These are phyloP conservation scores for Cephalopachus bancanus DNA, from an alignment of 2,797 vertebrate species.

Conservation along the genomic window DNA sequence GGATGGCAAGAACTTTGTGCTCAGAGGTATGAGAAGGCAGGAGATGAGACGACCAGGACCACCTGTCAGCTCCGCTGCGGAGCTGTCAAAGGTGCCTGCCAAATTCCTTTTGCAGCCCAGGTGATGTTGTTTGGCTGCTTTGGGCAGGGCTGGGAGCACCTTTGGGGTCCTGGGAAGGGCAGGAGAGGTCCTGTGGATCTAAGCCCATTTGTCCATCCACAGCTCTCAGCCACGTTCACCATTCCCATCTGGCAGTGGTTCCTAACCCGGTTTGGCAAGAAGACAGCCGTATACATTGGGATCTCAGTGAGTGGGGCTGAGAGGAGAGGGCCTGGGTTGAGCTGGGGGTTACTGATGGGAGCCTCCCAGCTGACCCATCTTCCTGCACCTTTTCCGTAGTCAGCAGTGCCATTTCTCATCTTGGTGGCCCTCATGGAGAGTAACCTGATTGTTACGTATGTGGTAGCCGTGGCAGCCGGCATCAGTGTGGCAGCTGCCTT, in stretches of 20 bases:
- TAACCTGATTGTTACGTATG: slow-evolving; percentile 94
- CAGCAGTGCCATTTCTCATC: slow-evolving; percentile 96
- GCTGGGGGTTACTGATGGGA: neutral
- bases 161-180: neutral
- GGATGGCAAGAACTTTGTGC: neutral
- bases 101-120: neutral
- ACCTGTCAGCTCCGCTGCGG: neutral
- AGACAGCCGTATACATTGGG: slow-evolving; percentile 95
- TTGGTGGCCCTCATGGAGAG: slow-evolving; percentile 92
- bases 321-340: neutral
- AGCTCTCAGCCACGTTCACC: slow-evolving; percentile 95
- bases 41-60: neutral
- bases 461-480: slow-evolving; percentile 94
- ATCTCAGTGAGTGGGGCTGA: slow-evolving; percentile 93
- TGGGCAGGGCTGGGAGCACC: neutral
- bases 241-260: slow-evolving; percentile 99
- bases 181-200: neutral
- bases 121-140: neutral
- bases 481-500: slow-evolving; percentile 96
- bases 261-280: slow-evolving; percentile 97
- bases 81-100: neutral
- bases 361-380: slow-evolving; percentile 7
- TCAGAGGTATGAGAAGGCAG: neutral
- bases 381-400: slow-evolving; percentile 87
- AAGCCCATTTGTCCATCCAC: neutral